phyloP scores from a whole-genome alignment of 2,113 vertebrate species.

The Varanus komodoensis region DNA sequence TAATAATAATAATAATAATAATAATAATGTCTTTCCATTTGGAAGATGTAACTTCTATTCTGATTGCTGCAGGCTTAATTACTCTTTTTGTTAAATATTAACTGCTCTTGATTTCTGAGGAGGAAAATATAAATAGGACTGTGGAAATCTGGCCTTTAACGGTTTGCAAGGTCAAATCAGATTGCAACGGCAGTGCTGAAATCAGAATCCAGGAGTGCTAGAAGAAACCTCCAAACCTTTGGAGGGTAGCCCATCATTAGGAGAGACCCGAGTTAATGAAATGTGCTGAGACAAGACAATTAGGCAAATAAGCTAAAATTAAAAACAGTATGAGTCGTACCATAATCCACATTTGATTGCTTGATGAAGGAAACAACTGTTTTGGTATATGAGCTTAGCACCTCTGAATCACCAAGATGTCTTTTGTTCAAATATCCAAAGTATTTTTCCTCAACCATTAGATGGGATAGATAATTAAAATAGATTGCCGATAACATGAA shows the following conservation, averaged over 20 bases:
- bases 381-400: slow-evolving; percentile 57
- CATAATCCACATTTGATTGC: slow-evolving; percentile 71
- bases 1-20: too few relatives aligned
- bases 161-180: background rate
- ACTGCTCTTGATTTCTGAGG: slow-evolving; percentile 5
- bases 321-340: slow-evolving; percentile 60
- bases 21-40: background rate
- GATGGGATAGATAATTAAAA: slow-evolving; percentile 64
- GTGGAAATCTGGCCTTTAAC: background rate
- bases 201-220: slow-evolving; percentile 15
- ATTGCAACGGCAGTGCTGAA: background rate
- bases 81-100: slow-evolving; percentile 27
- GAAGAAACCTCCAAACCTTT: slow-evolving; percentile 27
- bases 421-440: slow-evolving; percentile 47
- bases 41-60: background rate
- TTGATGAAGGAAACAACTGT: slow-evolving; percentile 61
- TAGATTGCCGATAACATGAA: slow-evolving; percentile 54
- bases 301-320: slow-evolving; percentile 57
- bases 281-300: slow-evolving; percentile 54
- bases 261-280: slow-evolving; percentile 51
- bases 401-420: slow-evolving; percentile 54
- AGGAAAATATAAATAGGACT: background rate
- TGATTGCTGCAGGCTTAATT: background rate
- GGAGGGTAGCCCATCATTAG: slow-evolving; percentile 33
- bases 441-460: slow-evolving; percentile 43